Evolutionary conservation across 2,797 vertebrate species (phyloP), one percentile per base, ranked within the genome.

Genomic region (Accipiter minullus): DNA sequence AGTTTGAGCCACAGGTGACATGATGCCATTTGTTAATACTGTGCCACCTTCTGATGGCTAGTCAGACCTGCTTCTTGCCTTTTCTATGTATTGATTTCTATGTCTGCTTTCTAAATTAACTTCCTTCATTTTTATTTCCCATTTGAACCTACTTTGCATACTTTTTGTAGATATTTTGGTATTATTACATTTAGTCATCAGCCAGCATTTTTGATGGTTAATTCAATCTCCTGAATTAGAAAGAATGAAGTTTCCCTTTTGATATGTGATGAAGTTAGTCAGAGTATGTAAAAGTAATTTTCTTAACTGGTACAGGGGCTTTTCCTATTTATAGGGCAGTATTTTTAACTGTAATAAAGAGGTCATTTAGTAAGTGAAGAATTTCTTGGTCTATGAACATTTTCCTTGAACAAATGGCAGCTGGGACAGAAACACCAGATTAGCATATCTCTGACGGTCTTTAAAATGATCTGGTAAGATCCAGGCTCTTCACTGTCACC

Each of bases 321-420:
- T 89, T 79, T 83, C 56, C 91, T 95, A 82, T 90, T 96, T 93
- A 86, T 91, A 95, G 60, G 62, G 32, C 42, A 86, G 11, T 87
- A 94, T 95, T 95, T 96, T 94, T 94, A 91, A 73, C 68, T 75
- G 64, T 79, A 91, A 92, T 80, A 94, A 91, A 91, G 72, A 92
- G 74, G 77, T 76, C 79, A 90, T 82, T 85, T 93, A 77, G 64
- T 20, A 92, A 95, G 45, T 40, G 74, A 94, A 80, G n/a, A 21
- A 80, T 77, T 85, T 92, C 47, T 86, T 93, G 92, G 32, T 44
- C 73, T 88, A 38, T 58, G 84, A 89, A 92, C 32, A 58, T 80
- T 86, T 92, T 53, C 26, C 48, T 74, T 91, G 71, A 94, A 92
- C 6, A 71, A 92, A 87, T 53, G 40, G 32, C 68, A 93, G 72